Base-by-base conservation (phyloP, 2,113 vertebrate genomes). In the Tonatia bakeri region DNA sequence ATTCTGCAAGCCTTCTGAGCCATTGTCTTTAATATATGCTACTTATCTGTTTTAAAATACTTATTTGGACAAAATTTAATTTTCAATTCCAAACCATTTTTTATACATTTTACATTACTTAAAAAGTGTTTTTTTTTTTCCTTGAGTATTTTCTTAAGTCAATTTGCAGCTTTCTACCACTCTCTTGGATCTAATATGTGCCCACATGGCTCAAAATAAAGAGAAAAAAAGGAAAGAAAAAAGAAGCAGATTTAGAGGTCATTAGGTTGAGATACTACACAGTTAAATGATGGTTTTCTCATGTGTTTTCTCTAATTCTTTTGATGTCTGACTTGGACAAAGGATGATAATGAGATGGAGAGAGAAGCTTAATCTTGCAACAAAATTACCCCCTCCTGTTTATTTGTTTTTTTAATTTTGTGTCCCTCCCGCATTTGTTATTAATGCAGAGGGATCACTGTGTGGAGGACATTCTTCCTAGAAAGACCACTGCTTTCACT, bases 21-120 rank as follows among this genome's bases (percentile, higher is more conserved):
- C 38, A 38, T 43, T 47, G 12, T 92, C 72, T 95, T 83, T 73
- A 28, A 33, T 10, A 65, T 28, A 59, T 43, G 19, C 4, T 33
- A 38, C 7, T 79, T 52, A 89, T n/a, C 52, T 94, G 28, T 89
- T 94, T 95, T 61, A 92, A 87, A 50, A 90, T n/a, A 65, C 47
- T 50, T 36, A 64, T 61, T 47, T 64, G 33, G 45, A 22, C n/a
- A 84, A 69, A 75, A 69, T 82, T 61, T 61, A 83, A 87, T 93
- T 80, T 95, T 84, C 43, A 90, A 61, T 87, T 52, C 17, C 43
- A 67, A 67, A 76, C 17, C 36, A 72, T 38, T 76, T 61, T 52
- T 91, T 85, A 38, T 13, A 95, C 2, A 64, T 73, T 81, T 73
- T 84, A 19, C 40, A 59, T 85, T 31, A 81, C 13, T 84, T n/a